Percentiles rank a stretch among this genome's conserved stretches.
These are phyloP conservation scores for Endotricha flammealis DNA, from an alignment of 2,888 invertebrate genomes.

Conservation along the genomic window DNA sequence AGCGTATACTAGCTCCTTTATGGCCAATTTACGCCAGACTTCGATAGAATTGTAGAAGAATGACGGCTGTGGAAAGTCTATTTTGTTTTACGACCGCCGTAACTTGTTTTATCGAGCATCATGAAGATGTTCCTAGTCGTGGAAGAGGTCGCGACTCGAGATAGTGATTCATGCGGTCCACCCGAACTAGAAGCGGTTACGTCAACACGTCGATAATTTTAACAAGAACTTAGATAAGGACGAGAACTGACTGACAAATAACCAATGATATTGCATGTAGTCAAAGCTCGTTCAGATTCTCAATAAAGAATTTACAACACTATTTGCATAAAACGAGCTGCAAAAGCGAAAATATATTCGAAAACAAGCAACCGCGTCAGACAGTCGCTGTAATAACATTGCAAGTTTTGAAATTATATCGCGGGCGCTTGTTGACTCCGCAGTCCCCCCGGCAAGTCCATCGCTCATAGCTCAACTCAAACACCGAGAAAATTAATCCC, in stretches of 20 bases:
- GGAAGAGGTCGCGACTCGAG: constrained; percentile 29
- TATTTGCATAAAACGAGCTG: constrained; percentile 9
- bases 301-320: constrained; percentile 8
- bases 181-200: constrained; percentile 26
- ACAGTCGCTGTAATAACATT: constrained; percentile 36
- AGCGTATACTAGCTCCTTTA: constrained; percentile 40
- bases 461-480: constrained; percentile 49
- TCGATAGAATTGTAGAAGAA: constrained; percentile 34
- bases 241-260: not conserved
- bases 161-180: constrained; percentile 25
- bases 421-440: constrained; percentile 36
- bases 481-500: constrained; percentile 50
- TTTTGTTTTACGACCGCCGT: constrained; percentile 21
- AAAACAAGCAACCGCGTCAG: constrained; percentile 25
- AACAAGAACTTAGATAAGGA: constrained; percentile 6
- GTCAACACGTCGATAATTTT: constrained; percentile 17
- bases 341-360: constrained; percentile 28
- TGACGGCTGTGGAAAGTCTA: constrained; percentile 27
- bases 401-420: constrained; percentile 48
- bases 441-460: constrained; percentile 35
- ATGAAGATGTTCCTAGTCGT: constrained; percentile 17
- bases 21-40: constrained; percentile 43
- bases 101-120: constrained; percentile 20
- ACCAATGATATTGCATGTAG: constrained; percentile 3
- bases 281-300: constrained; percentile 1